A percentile compares a stretch with the other conserved stretches of the same genome.
These are phyloP conservation scores for Sebastes taczanowskii DNA, from an alignment of 2,797 vertebrate genomes.

Conservation along the genomic window DNA sequence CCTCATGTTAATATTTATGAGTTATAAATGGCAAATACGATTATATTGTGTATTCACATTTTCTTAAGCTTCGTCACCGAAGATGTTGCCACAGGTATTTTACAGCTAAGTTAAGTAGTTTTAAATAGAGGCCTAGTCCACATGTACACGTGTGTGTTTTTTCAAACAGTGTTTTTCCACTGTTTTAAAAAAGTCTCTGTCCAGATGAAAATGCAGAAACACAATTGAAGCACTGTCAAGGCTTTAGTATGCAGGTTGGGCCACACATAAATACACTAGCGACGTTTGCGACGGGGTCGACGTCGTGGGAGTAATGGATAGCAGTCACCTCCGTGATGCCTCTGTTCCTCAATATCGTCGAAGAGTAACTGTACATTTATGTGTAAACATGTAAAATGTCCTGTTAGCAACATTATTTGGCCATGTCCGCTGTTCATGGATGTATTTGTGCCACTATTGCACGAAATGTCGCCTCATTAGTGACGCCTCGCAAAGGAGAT, in stretches of 20 bases:
- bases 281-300: no score
- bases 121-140: neutral
- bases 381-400: neutral
- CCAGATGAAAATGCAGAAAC: no score
- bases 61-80: neutral
- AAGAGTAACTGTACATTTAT: neutral
- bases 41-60: neutral
- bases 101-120: neutral
- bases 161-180: no score
- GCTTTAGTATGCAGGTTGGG: no score
- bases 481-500: no score
- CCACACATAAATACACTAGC: no score
- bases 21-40: neutral
- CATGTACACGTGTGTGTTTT: no score
- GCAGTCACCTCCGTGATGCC: neutral
- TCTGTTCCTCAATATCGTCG: neutral
- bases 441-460: neutral
- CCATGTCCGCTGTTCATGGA: neutral
- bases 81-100: neutral
- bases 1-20: conserved; percentile 1
- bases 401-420: neutral
- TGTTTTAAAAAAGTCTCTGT: no score
- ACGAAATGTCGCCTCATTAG: no score
- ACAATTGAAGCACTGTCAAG: no score
- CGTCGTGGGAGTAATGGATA: rapidly evolving